Conservation (phyloP, 2,888 invertebrate genomes). For the Aspidiotus rigidus region DNA sequence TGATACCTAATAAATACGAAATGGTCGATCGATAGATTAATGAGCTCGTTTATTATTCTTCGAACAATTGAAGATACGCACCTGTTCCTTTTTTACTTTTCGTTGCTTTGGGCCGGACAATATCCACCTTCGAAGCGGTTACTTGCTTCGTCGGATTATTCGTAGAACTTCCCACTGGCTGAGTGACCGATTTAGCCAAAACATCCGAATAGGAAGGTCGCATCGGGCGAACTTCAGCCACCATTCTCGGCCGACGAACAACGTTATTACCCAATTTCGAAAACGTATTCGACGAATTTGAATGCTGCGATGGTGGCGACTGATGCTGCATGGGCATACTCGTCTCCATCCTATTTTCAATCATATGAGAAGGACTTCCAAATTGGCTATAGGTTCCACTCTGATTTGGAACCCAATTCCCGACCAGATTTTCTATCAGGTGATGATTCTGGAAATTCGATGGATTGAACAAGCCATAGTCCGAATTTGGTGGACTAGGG, state of each 20-base stretch:
- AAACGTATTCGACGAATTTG: constrained; percentile 17
- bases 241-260: constrained; percentile 50
- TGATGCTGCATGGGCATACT: constrained; percentile 38
- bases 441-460: constrained; percentile 41
- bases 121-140: constrained; percentile 36
- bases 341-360: constrained; percentile 21
- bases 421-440: constrained; percentile 60
- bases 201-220: constrained; percentile 78
- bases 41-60: background rate
- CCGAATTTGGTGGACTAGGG: constrained; percentile 38
- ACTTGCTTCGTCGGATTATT: constrained; percentile 32
- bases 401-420: constrained; percentile 62
- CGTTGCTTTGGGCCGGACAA: constrained; percentile 42
- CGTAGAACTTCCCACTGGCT: constrained; percentile 42
- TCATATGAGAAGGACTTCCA: constrained; percentile 43
- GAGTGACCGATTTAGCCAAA: constrained; percentile 56
- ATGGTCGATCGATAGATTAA: background rate
- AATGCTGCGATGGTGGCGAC: constrained; percentile 40
- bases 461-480: constrained; percentile 43
- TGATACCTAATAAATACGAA: constrained; percentile 17
- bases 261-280: constrained; percentile 48
- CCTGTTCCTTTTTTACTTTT: constrained; percentile 41
- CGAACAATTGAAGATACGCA: no score
- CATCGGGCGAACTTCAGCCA: constrained; percentile 74
- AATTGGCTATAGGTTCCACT: constrained; percentile 66